These are phyloP conservation scores for Anser brachyrhynchus DNA, from an alignment of 2,113 vertebrate genomes.

Conservation along the genomic window DNA sequence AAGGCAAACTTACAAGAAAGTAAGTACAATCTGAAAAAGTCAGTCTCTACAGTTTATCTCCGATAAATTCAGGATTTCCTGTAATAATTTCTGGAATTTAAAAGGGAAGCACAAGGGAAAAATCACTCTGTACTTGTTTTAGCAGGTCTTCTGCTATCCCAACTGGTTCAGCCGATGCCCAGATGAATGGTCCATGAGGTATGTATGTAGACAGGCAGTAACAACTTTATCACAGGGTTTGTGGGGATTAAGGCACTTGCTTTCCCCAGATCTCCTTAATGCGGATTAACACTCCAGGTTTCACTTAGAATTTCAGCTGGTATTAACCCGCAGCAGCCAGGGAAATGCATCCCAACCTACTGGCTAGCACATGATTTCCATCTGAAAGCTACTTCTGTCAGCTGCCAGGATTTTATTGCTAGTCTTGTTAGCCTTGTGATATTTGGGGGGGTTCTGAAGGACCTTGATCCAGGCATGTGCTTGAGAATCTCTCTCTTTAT, in stretches of 20 bases:
- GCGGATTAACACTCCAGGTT: conserved; percentile 32
- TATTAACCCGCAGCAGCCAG: neutral
- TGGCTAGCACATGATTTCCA: neutral
- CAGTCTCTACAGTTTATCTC: neutral
- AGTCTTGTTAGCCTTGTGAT: neutral
- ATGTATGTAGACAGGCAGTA: neutral
- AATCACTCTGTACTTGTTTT: neutral
- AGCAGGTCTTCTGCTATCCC: neutral
- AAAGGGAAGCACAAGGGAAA: neutral
- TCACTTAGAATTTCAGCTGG: conserved; percentile 8
- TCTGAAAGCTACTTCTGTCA: neutral
- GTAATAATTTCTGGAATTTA: neutral
- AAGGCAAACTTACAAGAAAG: neutral
- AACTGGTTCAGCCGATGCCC: neutral
- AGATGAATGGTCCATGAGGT: neutral
- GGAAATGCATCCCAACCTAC: neutral
- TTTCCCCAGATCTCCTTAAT: conserved; percentile 28
- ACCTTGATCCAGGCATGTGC: neutral
- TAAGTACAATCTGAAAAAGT: neutral
- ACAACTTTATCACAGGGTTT: neutral
- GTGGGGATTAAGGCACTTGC: neutral
- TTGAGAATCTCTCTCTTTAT: neutral
- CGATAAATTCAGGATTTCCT: neutral
- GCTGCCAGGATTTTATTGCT: neutral
- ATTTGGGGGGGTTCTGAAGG: neutral